phyloP scores from a whole-genome alignment of 2,797 vertebrate genomes.

The Leucoraja ocellata region DNA sequence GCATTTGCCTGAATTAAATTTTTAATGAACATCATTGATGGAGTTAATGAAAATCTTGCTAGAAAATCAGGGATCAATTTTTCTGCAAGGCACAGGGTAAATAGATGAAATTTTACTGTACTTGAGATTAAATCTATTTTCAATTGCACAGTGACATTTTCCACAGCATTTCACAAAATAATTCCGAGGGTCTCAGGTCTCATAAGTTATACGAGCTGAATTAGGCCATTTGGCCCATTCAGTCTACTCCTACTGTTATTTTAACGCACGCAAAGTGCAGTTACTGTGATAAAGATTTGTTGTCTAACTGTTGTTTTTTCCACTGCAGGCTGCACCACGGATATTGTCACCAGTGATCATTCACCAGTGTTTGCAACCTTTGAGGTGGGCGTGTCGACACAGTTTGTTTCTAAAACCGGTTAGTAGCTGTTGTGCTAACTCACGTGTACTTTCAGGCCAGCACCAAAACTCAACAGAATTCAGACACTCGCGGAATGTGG shows the following conservation, averaged over 20 bases:
- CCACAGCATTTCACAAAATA: too few species aligned
- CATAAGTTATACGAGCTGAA: too few species aligned
- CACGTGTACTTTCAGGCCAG: neutral
- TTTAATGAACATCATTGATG: too few species aligned
- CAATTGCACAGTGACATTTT: too few species aligned
- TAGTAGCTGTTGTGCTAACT: conserved; percentile 45
- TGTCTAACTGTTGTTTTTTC: conserved; percentile 25
- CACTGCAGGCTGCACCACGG: conserved; percentile 77
- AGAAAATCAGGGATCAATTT: too few species aligned
- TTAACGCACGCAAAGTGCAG: neutral
- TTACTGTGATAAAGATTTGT: neutral
- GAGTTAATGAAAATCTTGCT: too few species aligned
- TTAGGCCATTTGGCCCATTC: too few species aligned
- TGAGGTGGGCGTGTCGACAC: conserved; percentile 89
- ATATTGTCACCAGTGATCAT: conserved; percentile 94
- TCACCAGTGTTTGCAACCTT: conserved; percentile 93
- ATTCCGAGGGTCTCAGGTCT: neutral
- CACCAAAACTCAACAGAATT: neutral
- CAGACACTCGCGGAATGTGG: neutral
- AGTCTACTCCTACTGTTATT: too few species aligned
- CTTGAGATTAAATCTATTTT: too few species aligned
- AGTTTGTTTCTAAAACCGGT: conserved; percentile 96
- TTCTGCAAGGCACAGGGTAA: too few species aligned
- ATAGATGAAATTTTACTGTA: too few species aligned
- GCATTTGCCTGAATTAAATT: too few species aligned